Percentiles rank a stretch among this genome's conserved stretches.
Evolutionary conservation across 2,113 vertebrate species (phyloP).

Genomic region (Lophius piscatorius): DNA sequence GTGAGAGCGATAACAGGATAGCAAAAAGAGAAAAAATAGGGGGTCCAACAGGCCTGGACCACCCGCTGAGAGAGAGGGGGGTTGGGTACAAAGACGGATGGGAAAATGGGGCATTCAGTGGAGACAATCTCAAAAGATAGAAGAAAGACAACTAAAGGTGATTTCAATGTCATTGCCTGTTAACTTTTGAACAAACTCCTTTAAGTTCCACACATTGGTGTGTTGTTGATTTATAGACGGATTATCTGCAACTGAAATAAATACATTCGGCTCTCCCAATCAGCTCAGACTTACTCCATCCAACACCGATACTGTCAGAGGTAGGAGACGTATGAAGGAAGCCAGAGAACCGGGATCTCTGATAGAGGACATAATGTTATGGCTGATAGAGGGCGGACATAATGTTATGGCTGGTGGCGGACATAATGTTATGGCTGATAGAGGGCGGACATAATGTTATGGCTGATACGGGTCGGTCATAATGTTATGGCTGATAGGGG

Average conservation of each 20-base stretch:
- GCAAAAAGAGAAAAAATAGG: neutral
- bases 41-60: constrained; percentile 35
- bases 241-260: neutral
- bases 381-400: no score
- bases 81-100: neutral
- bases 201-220: constrained; percentile 23
- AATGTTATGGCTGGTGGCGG: no score
- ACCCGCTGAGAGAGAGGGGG: constrained; percentile 16
- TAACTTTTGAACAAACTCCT: constrained; percentile 24
- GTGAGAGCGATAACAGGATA: neutral
- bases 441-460: no score
- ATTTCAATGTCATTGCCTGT: constrained; percentile 21
- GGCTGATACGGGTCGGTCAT: no score
- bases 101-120: neutral
- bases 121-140: constrained; percentile 13
- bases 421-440: no score
- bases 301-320: constrained; percentile 3
- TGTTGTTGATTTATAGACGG: constrained; percentile 12
- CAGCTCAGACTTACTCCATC: neutral
- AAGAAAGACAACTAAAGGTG: constrained; percentile 5
- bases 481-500: no score
- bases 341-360: constrained; percentile 26
- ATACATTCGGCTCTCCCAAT: constrained; percentile 19
- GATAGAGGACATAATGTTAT: no score
- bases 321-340: neutral